Evolutionary conservation across 2,888 invertebrate species (phyloP).

Genomic region (Apoderus coryli): DNA sequence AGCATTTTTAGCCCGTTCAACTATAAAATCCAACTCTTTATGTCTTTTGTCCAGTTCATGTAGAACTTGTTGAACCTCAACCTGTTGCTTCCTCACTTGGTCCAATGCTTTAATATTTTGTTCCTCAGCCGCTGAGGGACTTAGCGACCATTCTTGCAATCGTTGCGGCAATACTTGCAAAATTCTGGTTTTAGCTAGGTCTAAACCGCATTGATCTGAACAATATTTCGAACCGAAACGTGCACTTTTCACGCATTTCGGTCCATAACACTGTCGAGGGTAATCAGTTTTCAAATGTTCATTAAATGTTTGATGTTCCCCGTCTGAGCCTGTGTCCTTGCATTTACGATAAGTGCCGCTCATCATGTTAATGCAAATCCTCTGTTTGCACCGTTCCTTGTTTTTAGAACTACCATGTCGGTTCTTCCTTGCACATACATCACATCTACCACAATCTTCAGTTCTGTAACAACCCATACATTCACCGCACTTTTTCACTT

Average conservation of each 20-base stretch:
- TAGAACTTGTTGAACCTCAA: constrained; percentile 62
- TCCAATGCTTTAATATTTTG: constrained; percentile 41
- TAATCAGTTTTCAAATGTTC: constrained; percentile 42
- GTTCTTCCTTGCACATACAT: constrained; percentile 38
- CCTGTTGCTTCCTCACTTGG: constrained; percentile 57
- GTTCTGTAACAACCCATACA: constrained; percentile 58
- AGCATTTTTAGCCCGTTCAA: constrained; percentile 63
- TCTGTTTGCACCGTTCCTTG: constrained; percentile 37
- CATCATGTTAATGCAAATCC: constrained; percentile 34
- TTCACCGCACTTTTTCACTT: constrained; percentile 49
- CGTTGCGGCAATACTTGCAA: constrained; percentile 55
- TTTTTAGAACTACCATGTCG: constrained; percentile 24
- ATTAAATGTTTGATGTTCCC: constrained; percentile 36
- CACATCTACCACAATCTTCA: constrained; percentile 59
- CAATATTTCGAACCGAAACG: constrained; percentile 80
- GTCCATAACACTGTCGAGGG: constrained; percentile 82
- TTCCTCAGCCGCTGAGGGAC: constrained; percentile 75
- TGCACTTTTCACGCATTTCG: constrained; percentile 68
- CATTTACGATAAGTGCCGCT: constrained; percentile 28
- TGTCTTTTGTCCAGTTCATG: constrained; percentile 71
- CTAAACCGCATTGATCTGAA: constrained; percentile 79
- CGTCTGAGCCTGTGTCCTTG: constrained; percentile 29
- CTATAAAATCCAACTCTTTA: constrained; percentile 60
- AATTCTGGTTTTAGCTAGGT: constrained; percentile 72
- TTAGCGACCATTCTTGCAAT: constrained; percentile 86